Conservation (phyloP, 2,113 vertebrate genomes). For the Bubo bubo region DNA sequence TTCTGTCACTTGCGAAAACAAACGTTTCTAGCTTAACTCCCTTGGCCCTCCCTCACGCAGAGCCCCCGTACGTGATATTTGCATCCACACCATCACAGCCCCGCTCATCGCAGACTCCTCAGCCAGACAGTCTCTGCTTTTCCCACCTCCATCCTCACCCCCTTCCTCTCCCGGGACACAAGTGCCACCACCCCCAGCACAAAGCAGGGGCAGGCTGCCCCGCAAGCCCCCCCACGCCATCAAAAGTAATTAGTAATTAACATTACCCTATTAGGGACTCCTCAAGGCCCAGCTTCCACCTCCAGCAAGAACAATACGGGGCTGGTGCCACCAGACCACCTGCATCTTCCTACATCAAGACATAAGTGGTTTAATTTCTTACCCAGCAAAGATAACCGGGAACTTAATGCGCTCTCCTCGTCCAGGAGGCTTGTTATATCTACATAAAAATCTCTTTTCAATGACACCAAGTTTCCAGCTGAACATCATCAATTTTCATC, state of each 20-base stretch:
- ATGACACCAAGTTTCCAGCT: neutral
- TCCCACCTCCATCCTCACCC: neutral
- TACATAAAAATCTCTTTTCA: neutral
- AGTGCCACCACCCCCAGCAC: neutral
- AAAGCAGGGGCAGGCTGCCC: neutral
- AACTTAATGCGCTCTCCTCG: rapidly evolving
- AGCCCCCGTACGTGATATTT: rapidly evolving
- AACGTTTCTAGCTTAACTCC: neutral
- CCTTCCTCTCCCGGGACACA: no score
- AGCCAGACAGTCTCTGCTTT: rapidly evolving
- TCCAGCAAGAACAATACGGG: rapidly evolving
- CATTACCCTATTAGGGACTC: rapidly evolving
- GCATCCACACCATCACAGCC: rapidly evolving
- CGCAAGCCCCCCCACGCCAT: neutral
- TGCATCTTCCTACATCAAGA: neutral
- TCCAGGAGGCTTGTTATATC: neutral
- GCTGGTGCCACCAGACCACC: neutral
- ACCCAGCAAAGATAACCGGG: neutral
- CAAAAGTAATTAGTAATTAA: neutral
- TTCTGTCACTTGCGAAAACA: neutral
- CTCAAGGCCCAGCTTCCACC: neutral
- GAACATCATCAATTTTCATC: neutral
- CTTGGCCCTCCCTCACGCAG: rapidly evolving
- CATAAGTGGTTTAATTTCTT: neutral
- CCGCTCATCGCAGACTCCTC: rapidly evolving